Evolutionary conservation across 1,140 invertebrate genomes (phyloP).

Genomic region (Lordiphosa stackelbergi): DNA sequence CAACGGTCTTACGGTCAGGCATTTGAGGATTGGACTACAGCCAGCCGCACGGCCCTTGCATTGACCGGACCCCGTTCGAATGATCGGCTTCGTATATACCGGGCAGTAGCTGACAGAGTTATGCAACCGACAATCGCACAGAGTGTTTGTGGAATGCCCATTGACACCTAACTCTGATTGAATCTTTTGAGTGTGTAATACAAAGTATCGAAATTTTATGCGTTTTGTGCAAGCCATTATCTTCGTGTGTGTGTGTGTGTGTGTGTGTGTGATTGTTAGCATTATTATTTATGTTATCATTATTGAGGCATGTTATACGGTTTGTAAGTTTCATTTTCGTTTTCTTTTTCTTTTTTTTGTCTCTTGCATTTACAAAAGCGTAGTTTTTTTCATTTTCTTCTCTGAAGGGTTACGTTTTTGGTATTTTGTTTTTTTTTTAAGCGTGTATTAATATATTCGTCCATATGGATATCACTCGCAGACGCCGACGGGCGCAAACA

Average conservation of each 20-base stretch:
- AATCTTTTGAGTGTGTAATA: slow-evolving; percentile 57
- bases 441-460: slow-evolving; percentile 76
- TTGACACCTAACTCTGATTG: slow-evolving; percentile 76
- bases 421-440: slow-evolving; percentile 46
- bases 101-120: slow-evolving; percentile 73
- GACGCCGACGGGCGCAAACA: slow-evolving; percentile 41
- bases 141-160: slow-evolving; percentile 65
- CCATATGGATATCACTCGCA: slow-evolving; percentile 68
- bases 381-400: slow-evolving; percentile 34
- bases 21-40: too few species aligned
- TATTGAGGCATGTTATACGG: slow-evolving; percentile 22
- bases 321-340: slow-evolving; percentile 39
- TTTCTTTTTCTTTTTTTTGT: slow-evolving; percentile 42
- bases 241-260: slow-evolving; percentile 29
- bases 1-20: neutral
- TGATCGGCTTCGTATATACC: slow-evolving; percentile 31
- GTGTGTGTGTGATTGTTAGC: slow-evolving; percentile 40
- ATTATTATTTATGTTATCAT: slow-evolving; percentile 35
- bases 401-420: slow-evolving; percentile 15
- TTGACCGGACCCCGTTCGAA: slow-evolving; percentile 35
- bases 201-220: slow-evolving; percentile 31
- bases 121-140: slow-evolving; percentile 73
- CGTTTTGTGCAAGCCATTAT: slow-evolving; percentile 67
- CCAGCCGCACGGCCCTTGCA: slow-evolving; percentile 46
- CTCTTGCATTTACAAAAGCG: slow-evolving; percentile 67